phyloP scores from a whole-genome alignment of 2,797 vertebrate species.

The Lindbergichthys nudifrons region DNA sequence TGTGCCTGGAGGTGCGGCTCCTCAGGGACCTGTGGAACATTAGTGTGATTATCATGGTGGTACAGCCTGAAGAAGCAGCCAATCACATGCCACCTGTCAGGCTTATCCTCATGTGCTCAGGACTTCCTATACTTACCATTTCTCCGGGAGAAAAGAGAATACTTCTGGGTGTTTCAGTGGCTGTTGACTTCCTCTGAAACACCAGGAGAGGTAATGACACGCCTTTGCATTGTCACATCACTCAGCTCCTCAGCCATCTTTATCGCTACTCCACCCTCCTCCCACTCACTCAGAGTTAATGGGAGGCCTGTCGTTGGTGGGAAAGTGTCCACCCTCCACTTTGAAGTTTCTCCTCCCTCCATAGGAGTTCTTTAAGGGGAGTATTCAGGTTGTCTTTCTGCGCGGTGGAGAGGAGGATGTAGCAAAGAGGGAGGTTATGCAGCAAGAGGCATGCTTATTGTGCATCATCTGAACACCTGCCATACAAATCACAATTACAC shows the following conservation, averaged over 20 bases:
- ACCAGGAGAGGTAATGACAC: neutral
- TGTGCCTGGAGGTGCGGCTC: conserved; percentile 25
- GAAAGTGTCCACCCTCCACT: conserved; percentile 34
- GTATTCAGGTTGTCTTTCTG: conserved; percentile 15
- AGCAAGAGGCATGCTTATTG: neutral
- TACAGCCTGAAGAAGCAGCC: conserved; percentile 8
- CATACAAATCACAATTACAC: conserved; percentile 14
- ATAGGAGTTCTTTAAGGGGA: conserved; percentile 10
- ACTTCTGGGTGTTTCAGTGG: neutral
- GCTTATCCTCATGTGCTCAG: neutral
- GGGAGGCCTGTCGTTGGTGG: conserved; percentile 16
- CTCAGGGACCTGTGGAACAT: conserved; percentile 42
- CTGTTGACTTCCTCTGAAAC: conserved; percentile 11
- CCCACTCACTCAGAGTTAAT: conserved; percentile 35
- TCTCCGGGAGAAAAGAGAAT: neutral
- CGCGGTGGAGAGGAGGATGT: conserved; percentile 4
- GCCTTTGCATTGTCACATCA: conserved; percentile 6
- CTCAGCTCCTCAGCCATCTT: conserved; percentile 12
- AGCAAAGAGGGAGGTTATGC: conserved; percentile 1
- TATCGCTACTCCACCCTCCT: conserved; percentile 3
- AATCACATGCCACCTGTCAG: conserved; percentile 22
- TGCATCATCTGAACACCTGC: conserved; percentile 17
- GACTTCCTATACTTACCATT: conserved; percentile 5
- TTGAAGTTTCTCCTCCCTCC: conserved; percentile 22
- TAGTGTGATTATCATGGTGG: conserved; percentile 19